phyloP scores from a whole-genome alignment of 1,140 invertebrate genomes.

The Drosophila ambigua region DNA sequence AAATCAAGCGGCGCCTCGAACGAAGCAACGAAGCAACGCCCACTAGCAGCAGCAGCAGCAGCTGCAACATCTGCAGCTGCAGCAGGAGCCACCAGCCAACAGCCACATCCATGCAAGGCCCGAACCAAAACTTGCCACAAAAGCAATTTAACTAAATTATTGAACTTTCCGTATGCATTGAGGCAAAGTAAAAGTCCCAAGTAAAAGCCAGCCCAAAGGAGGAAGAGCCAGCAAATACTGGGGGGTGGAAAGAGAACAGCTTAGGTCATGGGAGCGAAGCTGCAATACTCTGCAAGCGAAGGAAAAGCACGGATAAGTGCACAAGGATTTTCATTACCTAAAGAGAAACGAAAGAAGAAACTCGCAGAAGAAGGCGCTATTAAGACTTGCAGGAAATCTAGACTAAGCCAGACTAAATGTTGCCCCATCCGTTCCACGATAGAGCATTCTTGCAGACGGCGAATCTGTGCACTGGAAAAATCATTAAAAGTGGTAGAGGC shows the following conservation, averaged over 20 bases:
- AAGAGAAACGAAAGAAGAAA: too few species aligned
- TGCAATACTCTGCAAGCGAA: constrained; percentile 1
- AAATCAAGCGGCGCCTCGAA: constrained; percentile 54
- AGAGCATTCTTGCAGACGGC: too few species aligned
- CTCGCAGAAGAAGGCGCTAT: background rate
- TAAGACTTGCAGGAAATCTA: too few species aligned
- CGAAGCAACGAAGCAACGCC: constrained; percentile 35
- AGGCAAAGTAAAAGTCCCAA: constrained; percentile 34
- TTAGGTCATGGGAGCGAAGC: constrained; percentile 9
- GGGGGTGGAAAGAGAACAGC: constrained; percentile 23
- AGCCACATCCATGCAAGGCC: constrained; percentile 3
- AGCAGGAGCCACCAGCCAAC: constrained; percentile 23
- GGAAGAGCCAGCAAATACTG: constrained; percentile 28
- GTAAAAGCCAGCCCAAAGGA: constrained; percentile 33
- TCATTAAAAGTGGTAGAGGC: constrained; percentile 48
- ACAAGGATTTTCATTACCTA: background rate
- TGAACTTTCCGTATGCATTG: constrained; percentile 70
- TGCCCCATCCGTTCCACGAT: too few species aligned
- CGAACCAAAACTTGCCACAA: constrained; percentile 50
- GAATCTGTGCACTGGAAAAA: constrained; percentile 42
- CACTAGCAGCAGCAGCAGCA: constrained; percentile 21
- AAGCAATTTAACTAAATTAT: constrained; percentile 79
- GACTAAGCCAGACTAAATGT: too few species aligned
- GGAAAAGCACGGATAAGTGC: background rate
- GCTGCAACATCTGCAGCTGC: constrained; percentile 6